Percentiles rank a stretch among this genome's conserved stretches.
Evolutionary conservation across 2,113 vertebrate species (phyloP).

Genomic region (Marmota monax): DNA sequence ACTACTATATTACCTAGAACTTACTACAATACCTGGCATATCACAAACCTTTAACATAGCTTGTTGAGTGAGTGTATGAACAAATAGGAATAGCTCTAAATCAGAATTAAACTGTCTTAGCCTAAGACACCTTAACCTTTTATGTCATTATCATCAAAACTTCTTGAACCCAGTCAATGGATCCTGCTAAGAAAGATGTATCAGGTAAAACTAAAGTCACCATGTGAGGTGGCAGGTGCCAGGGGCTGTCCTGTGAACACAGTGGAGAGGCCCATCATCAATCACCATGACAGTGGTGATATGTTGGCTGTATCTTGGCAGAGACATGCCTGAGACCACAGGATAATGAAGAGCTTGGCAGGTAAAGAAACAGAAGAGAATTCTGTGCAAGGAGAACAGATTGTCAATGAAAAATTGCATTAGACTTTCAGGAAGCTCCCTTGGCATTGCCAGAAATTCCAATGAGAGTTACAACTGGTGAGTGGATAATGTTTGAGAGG

Average conservation of each 20-base stretch:
- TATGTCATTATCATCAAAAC: background rate
- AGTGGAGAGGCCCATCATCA: background rate
- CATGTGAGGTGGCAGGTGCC: background rate
- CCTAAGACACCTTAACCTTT: background rate
- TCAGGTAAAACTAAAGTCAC: background rate
- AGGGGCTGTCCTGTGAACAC: background rate
- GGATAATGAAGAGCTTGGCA: background rate
- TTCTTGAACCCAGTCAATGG: background rate
- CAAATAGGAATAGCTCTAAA: background rate
- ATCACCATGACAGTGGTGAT: fast-evolving
- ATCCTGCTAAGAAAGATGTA: conserved; percentile 14
- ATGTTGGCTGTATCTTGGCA: background rate
- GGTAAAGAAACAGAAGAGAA: background rate
- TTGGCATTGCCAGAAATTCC: background rate
- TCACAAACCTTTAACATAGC: background rate
- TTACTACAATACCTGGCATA: background rate
- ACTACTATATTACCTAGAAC: background rate
- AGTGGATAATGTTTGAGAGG: background rate
- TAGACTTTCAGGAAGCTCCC: background rate
- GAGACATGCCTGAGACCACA: background rate
- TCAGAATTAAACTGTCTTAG: background rate
- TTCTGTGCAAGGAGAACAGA: background rate
- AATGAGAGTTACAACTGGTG: fast-evolving
- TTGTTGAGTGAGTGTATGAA: background rate
- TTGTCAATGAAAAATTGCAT: background rate